phyloP scores from a whole-genome alignment of 2,113 vertebrate genomes.

The Halichoeres trimaculatus region DNA sequence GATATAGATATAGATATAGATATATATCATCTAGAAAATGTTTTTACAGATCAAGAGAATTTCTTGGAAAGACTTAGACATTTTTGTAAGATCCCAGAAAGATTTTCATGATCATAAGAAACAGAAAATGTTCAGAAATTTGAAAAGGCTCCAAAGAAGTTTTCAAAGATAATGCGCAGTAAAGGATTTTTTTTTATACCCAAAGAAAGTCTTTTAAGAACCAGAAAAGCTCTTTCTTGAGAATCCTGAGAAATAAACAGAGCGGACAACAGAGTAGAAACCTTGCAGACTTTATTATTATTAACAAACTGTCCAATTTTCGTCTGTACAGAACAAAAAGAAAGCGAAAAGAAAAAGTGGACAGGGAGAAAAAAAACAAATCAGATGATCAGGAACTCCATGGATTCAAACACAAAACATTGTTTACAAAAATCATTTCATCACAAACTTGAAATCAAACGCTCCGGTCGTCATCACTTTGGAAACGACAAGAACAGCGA shows the following conservation, averaged over 20 bases:
- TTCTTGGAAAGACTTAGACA: too few relatives aligned
- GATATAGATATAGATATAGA: too few relatives aligned
- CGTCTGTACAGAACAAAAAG: conserved; percentile 91
- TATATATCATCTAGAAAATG: too few relatives aligned
- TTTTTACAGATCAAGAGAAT: too few relatives aligned
- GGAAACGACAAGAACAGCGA: conserved; percentile 39
- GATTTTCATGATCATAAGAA: too few relatives aligned
- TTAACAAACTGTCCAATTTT: conserved; percentile 96
- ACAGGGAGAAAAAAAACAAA: conserved; percentile 85
- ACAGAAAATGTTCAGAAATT: too few relatives aligned
- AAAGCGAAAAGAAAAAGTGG: conserved; percentile 61
- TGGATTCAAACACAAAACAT: conserved; percentile 79
- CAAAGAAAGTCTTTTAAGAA: too few relatives aligned
- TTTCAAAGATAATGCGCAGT: too few relatives aligned
- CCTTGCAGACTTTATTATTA: conserved; percentile 92
- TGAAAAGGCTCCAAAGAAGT: too few relatives aligned
- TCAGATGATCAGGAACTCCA: conserved; percentile 76
- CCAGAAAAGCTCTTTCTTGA: too few relatives aligned
- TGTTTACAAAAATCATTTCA: conserved; percentile 71
- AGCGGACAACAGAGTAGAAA: conserved; percentile 79
- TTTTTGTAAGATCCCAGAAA: too few relatives aligned
- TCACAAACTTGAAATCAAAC: conserved; percentile 49
- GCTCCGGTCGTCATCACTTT: conserved; percentile 21
- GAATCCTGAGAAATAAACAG: not conserved
- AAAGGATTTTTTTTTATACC: too few relatives aligned